Conservation (phyloP, 1,140 invertebrate species). For the Sarcophaga peregrina region DNA sequence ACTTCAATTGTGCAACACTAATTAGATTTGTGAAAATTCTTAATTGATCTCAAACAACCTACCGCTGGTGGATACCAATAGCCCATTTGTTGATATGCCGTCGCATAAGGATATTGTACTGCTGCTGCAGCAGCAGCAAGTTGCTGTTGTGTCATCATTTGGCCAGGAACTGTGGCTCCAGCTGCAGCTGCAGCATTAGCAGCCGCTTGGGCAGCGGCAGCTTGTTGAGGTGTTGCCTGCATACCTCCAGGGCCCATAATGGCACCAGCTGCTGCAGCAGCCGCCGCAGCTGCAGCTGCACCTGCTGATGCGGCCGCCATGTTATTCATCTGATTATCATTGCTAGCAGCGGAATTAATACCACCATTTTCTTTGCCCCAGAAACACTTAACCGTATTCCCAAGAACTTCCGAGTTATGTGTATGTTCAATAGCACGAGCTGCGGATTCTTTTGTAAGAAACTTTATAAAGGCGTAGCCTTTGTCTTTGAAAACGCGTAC, state of each 20-base stretch:
- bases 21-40: too few relatives aligned
- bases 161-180: conserved; percentile 60
- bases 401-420: conserved; percentile 96
- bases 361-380: conserved; percentile 92
- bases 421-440: conserved; percentile 96
- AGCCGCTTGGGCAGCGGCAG: conserved; percentile 57
- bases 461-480: conserved; percentile 99
- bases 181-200: conserved; percentile 61
- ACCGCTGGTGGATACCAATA: conserved; percentile 80
- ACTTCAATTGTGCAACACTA: too few relatives aligned
- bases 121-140: conserved; percentile 58
- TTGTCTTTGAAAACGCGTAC: conserved; percentile 99
- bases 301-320: conserved; percentile 58
- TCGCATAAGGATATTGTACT: conserved; percentile 74
- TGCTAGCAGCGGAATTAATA: conserved; percentile 19
- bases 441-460: conserved; percentile 96
- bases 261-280: conserved; percentile 59
- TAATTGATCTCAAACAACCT: conserved; percentile 42
- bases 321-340: conserved; percentile 61
- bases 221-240: conserved; percentile 45
- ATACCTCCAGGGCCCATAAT: conserved; percentile 42
- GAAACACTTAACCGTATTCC: conserved; percentile 97
- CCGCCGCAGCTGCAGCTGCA: conserved; percentile 48
- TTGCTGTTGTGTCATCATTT: conserved; percentile 56
- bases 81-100: conserved; percentile 77